A percentile compares a stretch with the other conserved stretches of the same genome.
Evolutionary conservation across 2,888 invertebrate genomes (phyloP).

Genomic region (Xylota segnis): DNA sequence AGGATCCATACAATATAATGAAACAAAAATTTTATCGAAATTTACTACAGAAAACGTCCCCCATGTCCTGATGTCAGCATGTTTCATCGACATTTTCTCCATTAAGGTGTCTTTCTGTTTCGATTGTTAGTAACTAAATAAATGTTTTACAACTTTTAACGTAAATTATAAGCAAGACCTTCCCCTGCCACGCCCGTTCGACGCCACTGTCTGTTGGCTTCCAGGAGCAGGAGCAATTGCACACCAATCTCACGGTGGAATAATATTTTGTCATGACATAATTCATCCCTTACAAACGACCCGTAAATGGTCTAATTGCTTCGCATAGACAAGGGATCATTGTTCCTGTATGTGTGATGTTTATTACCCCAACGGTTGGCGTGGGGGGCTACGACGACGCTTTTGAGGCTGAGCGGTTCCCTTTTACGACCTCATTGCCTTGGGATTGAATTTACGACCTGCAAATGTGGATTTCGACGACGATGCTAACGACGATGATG

Average conservation of each 20-base stretch:
- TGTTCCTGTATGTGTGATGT: constrained; percentile 10
- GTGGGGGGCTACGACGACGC: background rate
- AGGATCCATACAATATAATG: too few relatives aligned
- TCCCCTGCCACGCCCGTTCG: background rate
- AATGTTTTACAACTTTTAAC: too few relatives aligned
- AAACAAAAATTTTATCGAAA: too few relatives aligned
- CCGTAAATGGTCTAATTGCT: constrained; percentile 47
- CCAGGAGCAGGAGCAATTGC: background rate
- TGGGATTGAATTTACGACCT: constrained; percentile 40
- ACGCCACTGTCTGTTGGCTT: background rate
- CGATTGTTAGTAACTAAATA: too few relatives aligned
- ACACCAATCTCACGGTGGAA: constrained; percentile 12
- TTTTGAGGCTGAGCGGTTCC: constrained; percentile 1
- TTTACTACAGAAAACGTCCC: too few relatives aligned
- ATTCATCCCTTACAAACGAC: constrained; percentile 22
- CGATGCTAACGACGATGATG: constrained; percentile 49
- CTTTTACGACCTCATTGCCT: constrained; percentile 11
- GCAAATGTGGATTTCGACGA: constrained; percentile 43
- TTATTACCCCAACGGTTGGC: background rate
- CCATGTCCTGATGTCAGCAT: too few relatives aligned
- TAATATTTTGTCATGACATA: constrained; percentile 30
- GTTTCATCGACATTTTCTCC: too few relatives aligned
- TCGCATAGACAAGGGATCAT: constrained; percentile 44
- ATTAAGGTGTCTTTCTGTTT: too few relatives aligned
- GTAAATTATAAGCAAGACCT: background rate